Conservation (phyloP, 1,140 invertebrate genomes). For the Drosophila orena region DNA sequence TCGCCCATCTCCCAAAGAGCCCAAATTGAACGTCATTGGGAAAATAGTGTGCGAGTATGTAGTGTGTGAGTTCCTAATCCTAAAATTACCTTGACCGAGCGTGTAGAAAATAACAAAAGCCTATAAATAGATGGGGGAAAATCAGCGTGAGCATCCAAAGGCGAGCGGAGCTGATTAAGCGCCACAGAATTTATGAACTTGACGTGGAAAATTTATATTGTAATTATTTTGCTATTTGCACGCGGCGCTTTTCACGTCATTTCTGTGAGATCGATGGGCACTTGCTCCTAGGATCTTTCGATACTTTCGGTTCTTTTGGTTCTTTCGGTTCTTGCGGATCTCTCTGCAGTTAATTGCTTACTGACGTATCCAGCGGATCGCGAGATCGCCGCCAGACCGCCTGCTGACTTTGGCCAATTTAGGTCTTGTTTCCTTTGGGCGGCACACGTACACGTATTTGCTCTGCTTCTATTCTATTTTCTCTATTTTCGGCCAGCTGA, state of each 20-base stretch:
- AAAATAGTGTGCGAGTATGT: neutral
- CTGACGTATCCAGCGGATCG: constrained; percentile 37
- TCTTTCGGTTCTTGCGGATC: constrained; percentile 6
- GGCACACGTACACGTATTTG: constrained; percentile 38
- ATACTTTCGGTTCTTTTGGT: constrained; percentile 17
- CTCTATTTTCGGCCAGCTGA: constrained; percentile 56
- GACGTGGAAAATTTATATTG: constrained; percentile 74
- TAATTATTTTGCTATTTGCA: constrained; percentile 76
- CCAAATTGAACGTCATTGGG: constrained; percentile 45
- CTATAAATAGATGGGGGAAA: constrained; percentile 52
- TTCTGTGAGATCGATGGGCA: constrained; percentile 15
- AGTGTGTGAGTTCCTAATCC: constrained; percentile 48
- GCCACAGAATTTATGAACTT: constrained; percentile 69
- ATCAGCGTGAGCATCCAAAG: constrained; percentile 59
- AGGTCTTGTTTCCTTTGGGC: constrained; percentile 59
- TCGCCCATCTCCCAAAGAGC: constrained; percentile 1
- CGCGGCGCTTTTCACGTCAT: constrained; percentile 73
- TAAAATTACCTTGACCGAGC: constrained; percentile 75
- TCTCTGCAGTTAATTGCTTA: constrained; percentile 43
- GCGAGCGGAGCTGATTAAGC: constrained; percentile 69
- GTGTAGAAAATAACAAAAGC: constrained; percentile 41
- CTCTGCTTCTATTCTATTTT: neutral
- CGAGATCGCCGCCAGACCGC: constrained; percentile 22
- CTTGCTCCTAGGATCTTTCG: constrained; percentile 2
- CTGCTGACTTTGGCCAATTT: constrained; percentile 68